These are phyloP conservation scores for Casuarius casuarius DNA, from an alignment of 2,113 vertebrate species.

Conservation along the genomic window DNA sequence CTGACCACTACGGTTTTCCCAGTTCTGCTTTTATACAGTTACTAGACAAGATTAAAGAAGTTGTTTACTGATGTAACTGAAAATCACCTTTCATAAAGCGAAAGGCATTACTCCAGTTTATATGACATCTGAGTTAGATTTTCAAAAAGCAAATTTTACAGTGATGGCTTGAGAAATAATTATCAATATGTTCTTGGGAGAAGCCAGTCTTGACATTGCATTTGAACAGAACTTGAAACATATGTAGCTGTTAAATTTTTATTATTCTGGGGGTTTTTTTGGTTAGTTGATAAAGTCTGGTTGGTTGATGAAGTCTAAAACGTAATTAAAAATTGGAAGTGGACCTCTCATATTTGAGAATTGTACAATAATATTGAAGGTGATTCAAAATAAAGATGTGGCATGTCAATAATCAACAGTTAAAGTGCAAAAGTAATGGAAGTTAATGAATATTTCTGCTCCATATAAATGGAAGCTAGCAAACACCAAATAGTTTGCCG, in stretches of 20 bases:
- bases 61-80: neutral
- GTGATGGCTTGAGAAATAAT: neutral
- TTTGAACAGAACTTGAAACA: neutral
- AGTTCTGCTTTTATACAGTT: neutral
- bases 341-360: neutral
- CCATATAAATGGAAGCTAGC: neutral
- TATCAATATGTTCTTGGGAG: neutral
- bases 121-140: neutral
- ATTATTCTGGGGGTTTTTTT: neutral
- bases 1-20: neutral
- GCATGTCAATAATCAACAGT: neutral
- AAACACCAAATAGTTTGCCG: neutral
- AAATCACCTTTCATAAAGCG: neutral
- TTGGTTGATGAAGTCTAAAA: neutral
- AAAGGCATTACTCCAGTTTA: neutral
- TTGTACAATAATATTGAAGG: neutral
- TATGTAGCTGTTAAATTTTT: neutral
- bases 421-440: neutral
- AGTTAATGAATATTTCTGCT: neutral
- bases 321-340: neutral
- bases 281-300: neutral
- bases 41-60: neutral
- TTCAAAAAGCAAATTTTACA: neutral
- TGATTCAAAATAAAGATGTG: neutral
- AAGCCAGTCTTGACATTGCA: neutral